A percentile compares a stretch with the other conserved stretches of the same genome.
These are phyloP conservation scores for Myotis brandtii DNA, from an alignment of 2,113 vertebrate genomes.

Conservation along the genomic window DNA sequence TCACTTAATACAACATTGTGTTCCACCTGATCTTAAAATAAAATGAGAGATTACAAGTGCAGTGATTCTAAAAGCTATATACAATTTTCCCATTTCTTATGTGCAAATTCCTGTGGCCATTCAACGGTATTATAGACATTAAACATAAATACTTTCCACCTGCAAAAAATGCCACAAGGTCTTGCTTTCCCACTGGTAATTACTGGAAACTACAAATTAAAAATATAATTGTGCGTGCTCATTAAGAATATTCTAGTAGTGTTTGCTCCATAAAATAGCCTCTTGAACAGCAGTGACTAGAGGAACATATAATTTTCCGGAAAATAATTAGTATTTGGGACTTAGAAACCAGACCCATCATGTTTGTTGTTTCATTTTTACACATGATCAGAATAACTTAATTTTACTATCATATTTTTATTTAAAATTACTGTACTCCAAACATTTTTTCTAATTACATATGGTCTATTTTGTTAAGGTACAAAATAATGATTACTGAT, in stretches of 20 bases:
- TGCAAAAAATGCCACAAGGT: neutral
- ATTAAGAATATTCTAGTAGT: neutral
- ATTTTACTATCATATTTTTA: slow-evolving; percentile 42
- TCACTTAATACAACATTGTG: neutral
- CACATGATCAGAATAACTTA: neutral
- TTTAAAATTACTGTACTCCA: slow-evolving; percentile 12
- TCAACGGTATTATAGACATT: neutral
- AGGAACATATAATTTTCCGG: neutral
- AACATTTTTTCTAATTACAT: slow-evolving; percentile 13
- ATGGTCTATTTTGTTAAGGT: neutral
- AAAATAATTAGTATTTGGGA: neutral
- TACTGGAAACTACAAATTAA: slow-evolving; percentile 34
- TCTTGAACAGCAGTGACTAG: neutral
- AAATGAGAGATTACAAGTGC: neutral
- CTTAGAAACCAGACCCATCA: neutral
- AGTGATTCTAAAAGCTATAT: neutral
- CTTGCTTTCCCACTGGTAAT: slow-evolving; percentile 12
- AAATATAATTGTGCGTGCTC: neutral
- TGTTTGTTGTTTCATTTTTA: neutral
- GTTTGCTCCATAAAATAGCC: neutral
- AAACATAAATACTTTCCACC: slow-evolving; percentile 16
- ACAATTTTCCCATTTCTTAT: neutral
- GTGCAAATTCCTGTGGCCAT: neutral
- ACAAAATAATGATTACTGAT: neutral
- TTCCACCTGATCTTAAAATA: slow-evolving; percentile 29